phyloP scores from a whole-genome alignment of 92 coral and sea anemone species.

The Porites evermanni region DNA sequence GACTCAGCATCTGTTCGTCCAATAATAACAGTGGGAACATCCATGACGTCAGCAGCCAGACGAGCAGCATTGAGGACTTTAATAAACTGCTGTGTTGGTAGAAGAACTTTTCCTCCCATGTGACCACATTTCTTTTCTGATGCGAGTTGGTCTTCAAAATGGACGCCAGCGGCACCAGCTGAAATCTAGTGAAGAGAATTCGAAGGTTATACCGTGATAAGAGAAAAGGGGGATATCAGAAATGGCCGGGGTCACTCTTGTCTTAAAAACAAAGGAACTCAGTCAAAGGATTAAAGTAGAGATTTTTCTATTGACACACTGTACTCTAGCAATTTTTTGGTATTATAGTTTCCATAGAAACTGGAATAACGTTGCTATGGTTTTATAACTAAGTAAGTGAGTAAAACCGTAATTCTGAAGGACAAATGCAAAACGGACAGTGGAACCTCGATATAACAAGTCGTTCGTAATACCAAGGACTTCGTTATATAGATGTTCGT shows the following conservation, averaged over 20 bases:
- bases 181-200: slow-evolving; percentile 61
- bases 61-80: slow-evolving; percentile 96
- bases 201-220: neutral
- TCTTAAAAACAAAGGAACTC: neutral
- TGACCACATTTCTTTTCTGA: slow-evolving; percentile 99
- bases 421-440: too few relatives aligned
- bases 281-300: neutral
- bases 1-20: slow-evolving; percentile 98
- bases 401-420: too few relatives aligned
- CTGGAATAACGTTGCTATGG: too few relatives aligned
- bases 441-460: too few relatives aligned
- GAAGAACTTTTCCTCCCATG: slow-evolving; percentile 98
- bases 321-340: too few relatives aligned
- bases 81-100: slow-evolving; percentile 96
- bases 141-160: slow-evolving; percentile 98
- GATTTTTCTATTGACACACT: neutral
- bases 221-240: too few relatives aligned
- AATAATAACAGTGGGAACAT: slow-evolving; percentile 91
- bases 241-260: neutral
- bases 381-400: too few relatives aligned
- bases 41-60: slow-evolving; percentile 90
- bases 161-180: slow-evolving; percentile 98
- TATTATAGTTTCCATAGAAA: too few relatives aligned
- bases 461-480: too few relatives aligned
- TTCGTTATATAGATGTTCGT: too few relatives aligned